phyloP scores from a whole-genome alignment of 2,888 invertebrate species.

The Andrena bicolor region DNA sequence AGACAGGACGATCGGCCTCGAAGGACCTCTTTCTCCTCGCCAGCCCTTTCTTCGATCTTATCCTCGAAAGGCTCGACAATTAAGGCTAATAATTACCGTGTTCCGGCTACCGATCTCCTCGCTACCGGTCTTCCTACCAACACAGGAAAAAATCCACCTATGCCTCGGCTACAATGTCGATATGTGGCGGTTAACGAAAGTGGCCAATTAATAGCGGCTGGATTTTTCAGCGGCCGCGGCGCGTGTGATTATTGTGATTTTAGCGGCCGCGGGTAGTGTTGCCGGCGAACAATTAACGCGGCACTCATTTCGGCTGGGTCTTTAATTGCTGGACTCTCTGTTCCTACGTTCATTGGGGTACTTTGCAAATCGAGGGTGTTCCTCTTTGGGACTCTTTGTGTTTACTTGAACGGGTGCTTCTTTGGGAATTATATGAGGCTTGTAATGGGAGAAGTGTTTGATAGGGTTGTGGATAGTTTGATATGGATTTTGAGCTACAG shows the following conservation, averaged over 20 bases:
- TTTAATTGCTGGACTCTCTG: conserved; percentile 30
- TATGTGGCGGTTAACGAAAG: conserved; percentile 48
- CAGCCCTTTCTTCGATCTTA: conserved; percentile 71
- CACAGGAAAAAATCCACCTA: conserved; percentile 11
- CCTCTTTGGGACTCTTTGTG: too few relatives aligned
- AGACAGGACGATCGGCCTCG: conserved; percentile 51
- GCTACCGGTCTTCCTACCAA: conserved; percentile 68
- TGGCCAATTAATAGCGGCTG: conserved; percentile 59
- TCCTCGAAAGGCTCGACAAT: conserved; percentile 70
- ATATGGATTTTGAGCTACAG: too few relatives aligned
- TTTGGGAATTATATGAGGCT: too few relatives aligned
- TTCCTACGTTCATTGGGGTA: background rate
- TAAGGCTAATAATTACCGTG: conserved; percentile 73
- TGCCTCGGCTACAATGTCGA: conserved; percentile 38
- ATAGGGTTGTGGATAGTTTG: too few relatives aligned
- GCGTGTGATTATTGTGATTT: conserved; percentile 53
- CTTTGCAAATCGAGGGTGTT: background rate
- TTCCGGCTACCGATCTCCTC: conserved; percentile 68
- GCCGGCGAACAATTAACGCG: conserved; percentile 21
- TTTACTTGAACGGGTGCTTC: too few relatives aligned
- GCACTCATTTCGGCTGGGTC: conserved; percentile 33
- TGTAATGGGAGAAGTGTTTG: too few relatives aligned
- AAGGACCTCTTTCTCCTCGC: conserved; percentile 60
- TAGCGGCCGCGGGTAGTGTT: conserved; percentile 7
- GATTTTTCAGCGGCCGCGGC: conserved; percentile 37